Evolutionary conservation across 2,797 vertebrate species (phyloP).

Genomic region (Myotis myotis): DNA sequence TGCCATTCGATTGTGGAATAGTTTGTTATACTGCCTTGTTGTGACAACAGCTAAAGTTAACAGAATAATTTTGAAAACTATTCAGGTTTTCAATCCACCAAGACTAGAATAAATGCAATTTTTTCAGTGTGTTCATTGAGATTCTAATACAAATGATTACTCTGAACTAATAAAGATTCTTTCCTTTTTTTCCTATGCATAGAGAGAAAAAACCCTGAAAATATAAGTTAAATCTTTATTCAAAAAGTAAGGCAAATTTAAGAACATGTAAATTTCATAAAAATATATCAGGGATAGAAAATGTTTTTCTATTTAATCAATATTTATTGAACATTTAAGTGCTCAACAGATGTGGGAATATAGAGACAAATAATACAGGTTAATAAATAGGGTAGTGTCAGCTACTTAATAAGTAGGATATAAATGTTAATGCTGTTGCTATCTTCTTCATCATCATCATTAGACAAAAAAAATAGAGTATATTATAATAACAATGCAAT

Average conservation of each 20-base stretch:
- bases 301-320: neutral
- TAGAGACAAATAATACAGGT: neutral
- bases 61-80: neutral
- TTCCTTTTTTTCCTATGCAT: neutral
- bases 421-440: neutral
- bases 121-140: neutral
- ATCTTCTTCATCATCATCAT: neutral
- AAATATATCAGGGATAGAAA: neutral
- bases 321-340: neutral
- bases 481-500: neutral
- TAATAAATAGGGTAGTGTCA: neutral
- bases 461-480: neutral
- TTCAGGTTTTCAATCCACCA: neutral
- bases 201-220: neutral
- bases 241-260: neutral
- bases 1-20: neutral
- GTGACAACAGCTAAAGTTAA: neutral
- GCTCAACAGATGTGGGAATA: neutral
- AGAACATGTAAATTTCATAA: constrained; percentile 25
- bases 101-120: neutral
- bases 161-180: neutral
- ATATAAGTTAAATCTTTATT: constrained; percentile 36
- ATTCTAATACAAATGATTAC: neutral
- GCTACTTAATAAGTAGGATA: neutral
- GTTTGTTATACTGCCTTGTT: neutral